Evolutionary conservation across 2,113 vertebrate species (phyloP).

Genomic region (Xyrauchen texanus): DNA sequence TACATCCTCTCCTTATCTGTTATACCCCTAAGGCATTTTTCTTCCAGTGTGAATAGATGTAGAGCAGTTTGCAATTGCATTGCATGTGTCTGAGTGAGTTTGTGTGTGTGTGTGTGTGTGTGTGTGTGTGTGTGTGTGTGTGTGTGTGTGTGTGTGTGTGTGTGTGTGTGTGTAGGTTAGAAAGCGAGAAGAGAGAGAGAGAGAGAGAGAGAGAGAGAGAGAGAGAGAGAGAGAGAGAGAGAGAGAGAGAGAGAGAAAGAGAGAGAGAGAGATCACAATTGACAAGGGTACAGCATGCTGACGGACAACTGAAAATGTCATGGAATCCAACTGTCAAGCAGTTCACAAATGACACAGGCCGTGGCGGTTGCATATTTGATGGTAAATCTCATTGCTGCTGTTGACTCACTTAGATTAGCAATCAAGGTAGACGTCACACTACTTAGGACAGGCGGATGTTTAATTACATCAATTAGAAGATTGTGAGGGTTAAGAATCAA

Average conservation of each 20-base stretch:
- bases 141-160: no score
- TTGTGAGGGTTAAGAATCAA: slow-evolving; percentile 34
- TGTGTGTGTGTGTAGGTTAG: no score
- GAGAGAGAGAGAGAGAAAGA: background rate
- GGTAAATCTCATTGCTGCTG: slow-evolving; percentile 42
- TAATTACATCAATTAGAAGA: slow-evolving; percentile 49
- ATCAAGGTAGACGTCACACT: slow-evolving; percentile 39
- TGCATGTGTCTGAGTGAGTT: slow-evolving; percentile 50
- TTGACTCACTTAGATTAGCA: slow-evolving; percentile 39
- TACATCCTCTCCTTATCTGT: slow-evolving; percentile 48
- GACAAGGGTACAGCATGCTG: slow-evolving; percentile 28
- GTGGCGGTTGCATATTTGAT: slow-evolving; percentile 50
- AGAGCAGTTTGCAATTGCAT: slow-evolving; percentile 35
- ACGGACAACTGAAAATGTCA: slow-evolving; percentile 54
- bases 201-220: no score
- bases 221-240: no score
- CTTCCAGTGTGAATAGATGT: slow-evolving; percentile 53
- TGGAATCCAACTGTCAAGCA: slow-evolving; percentile 19
- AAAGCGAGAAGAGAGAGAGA: no score
- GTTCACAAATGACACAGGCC: slow-evolving; percentile 37
- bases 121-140: background rate
- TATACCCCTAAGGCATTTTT: slow-evolving; percentile 43
- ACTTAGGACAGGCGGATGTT: slow-evolving; percentile 7
- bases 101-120: background rate
- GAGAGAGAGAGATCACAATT: slow-evolving; percentile 8